Evolutionary conservation across 2,797 vertebrate species (phyloP).

Genomic region (Darevskia mixta): DNA sequence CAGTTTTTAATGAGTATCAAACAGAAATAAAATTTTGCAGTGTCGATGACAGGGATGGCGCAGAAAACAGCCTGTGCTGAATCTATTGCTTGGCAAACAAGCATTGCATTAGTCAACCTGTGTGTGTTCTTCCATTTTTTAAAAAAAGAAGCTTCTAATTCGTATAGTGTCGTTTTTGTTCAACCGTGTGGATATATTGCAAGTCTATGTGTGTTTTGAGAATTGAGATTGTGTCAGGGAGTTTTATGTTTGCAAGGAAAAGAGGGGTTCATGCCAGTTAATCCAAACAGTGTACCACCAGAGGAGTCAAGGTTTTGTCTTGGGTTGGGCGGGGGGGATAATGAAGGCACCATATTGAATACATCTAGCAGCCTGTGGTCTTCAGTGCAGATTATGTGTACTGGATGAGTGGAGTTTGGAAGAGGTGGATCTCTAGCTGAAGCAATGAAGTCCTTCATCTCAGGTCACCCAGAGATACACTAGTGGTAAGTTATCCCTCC

Average conservation of each 20-base stretch:
- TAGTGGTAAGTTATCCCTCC: too few relatives aligned
- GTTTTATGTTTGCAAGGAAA: background rate
- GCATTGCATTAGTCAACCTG: slow-evolving; percentile 19
- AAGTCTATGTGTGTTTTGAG: background rate
- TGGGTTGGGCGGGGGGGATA: background rate
- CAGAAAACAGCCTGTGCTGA: slow-evolving; percentile 26
- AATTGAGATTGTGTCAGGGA: background rate
- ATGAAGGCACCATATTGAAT: background rate
- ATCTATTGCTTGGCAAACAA: slow-evolving; percentile 20
- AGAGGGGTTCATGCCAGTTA: too few relatives aligned
- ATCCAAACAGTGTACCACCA: too few relatives aligned
- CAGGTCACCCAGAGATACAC: too few relatives aligned
- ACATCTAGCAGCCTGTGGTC: background rate
- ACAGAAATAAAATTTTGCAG: slow-evolving; percentile 18
- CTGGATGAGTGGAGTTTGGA: too few relatives aligned
- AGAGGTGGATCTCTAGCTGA: too few relatives aligned
- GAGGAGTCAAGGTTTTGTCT: too few relatives aligned
- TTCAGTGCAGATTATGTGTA: too few relatives aligned
- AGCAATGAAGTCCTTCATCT: too few relatives aligned
- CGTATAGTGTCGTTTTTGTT: background rate
- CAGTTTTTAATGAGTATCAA: slow-evolving; percentile 15
- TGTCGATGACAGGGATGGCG: background rate
- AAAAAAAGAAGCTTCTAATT: background rate
- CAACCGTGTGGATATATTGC: background rate
- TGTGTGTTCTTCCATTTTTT: background rate